Evolutionary conservation across 2,888 invertebrate species (phyloP).

Genomic region (Polyommatus icarus): DNA sequence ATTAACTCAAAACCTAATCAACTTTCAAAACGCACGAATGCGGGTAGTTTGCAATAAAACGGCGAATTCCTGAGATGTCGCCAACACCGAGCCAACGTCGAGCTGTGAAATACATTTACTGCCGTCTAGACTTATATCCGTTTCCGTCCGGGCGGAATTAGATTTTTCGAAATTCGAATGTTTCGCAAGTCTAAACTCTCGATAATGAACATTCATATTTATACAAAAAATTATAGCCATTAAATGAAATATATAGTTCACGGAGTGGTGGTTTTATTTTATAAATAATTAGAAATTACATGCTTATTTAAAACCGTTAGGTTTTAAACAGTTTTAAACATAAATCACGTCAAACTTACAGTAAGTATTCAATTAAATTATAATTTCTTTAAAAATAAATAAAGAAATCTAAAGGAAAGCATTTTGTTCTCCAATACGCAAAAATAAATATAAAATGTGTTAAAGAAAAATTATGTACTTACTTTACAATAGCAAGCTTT

Average conservation of each 20-base stretch:
- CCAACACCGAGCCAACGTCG: not conserved
- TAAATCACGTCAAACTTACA: not conserved
- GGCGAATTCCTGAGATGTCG: not conserved
- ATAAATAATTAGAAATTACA: not conserved
- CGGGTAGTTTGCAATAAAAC: not conserved
- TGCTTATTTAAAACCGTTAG: not conserved
- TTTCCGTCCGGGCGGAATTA: slow-evolving; percentile 42
- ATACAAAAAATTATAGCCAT: not conserved
- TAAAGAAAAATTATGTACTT: too few species aligned
- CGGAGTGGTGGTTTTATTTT: not conserved
- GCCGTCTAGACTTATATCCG: slow-evolving; percentile 70
- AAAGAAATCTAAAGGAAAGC: too few species aligned
- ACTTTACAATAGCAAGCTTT: too few species aligned
- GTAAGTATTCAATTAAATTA: not conserved
- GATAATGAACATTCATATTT: not conserved
- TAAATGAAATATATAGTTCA: slow-evolving; percentile 3
- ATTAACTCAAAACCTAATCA: too few species aligned
- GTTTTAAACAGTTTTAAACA: not conserved
- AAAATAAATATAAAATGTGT: too few species aligned
- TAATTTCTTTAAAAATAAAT: not conserved
- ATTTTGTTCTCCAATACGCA: too few species aligned
- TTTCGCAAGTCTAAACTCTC: not conserved
- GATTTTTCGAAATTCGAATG: slow-evolving; percentile 15
- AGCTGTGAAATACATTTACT: slow-evolving; percentile 61
- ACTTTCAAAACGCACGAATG: not conserved